A percentile compares a stretch with the other conserved stretches of the same genome.
Evolutionary conservation across 2,797 vertebrate species (phyloP).

Genomic region (Rousettus madagascariensis): DNA sequence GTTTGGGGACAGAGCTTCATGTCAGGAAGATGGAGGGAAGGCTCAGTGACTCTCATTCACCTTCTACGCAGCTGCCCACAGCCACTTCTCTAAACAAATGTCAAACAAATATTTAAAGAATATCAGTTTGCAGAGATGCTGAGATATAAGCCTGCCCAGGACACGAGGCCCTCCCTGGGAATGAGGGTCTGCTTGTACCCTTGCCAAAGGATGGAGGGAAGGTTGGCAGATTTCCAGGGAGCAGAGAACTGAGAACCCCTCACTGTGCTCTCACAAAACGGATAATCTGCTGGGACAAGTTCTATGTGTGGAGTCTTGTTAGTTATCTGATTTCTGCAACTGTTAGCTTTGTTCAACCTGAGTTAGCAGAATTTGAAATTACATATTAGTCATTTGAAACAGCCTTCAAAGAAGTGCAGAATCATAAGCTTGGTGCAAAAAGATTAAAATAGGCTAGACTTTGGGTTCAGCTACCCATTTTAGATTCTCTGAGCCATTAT

Average conservation of each 20-base stretch:
- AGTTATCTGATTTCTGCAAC: not conserved
- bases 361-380: not conserved
- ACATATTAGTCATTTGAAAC: not conserved
- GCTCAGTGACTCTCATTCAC: not conserved
- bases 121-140: not conserved
- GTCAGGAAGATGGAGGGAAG: not conserved
- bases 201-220: not conserved
- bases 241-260: not conserved
- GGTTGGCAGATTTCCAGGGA: not conserved
- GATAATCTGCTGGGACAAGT: not conserved
- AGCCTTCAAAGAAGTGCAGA: not conserved
- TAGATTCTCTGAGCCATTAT: not conserved
- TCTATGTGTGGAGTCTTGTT: not conserved
- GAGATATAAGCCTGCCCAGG: not conserved
- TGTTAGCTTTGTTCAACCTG: not conserved
- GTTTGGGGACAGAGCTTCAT: not conserved
- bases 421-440: not conserved
- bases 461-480: not conserved
- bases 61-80: not conserved
- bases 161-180: not conserved
- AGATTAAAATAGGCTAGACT: conserved; percentile 35
- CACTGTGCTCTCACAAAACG: not conserved
- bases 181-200: not conserved
- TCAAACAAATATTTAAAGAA: not conserved
- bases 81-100: not conserved